Evolutionary conservation across 2,113 vertebrate genomes (phyloP).

Genomic region (Alethe castanea): DNA sequence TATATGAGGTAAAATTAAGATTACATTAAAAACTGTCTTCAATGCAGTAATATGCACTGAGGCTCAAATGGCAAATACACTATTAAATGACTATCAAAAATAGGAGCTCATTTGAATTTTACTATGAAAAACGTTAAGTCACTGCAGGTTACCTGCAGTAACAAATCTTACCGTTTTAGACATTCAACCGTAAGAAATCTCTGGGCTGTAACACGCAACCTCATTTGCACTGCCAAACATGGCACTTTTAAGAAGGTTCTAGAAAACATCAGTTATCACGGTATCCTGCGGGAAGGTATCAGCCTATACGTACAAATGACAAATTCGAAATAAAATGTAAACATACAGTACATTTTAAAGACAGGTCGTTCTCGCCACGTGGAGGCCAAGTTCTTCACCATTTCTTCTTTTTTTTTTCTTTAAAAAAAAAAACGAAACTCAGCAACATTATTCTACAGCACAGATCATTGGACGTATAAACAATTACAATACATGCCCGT

Average conservation of each 20-base stretch:
- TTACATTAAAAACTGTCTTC: slow-evolving; percentile 92
- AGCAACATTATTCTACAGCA: slow-evolving; percentile 74
- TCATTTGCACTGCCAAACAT: slow-evolving; percentile 78
- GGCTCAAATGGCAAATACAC: slow-evolving; percentile 89
- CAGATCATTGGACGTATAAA: slow-evolving; percentile 75
- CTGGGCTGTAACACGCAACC: slow-evolving; percentile 75
- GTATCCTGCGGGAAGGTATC: slow-evolving; percentile 61
- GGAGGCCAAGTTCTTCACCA: slow-evolving; percentile 66
- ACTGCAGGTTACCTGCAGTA: slow-evolving; percentile 65
- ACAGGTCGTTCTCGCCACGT: slow-evolving; percentile 64
- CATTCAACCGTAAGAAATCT: slow-evolving; percentile 79
- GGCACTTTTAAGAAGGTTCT: slow-evolving; percentile 77
- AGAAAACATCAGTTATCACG: slow-evolving; percentile 72
- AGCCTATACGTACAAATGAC: slow-evolving; percentile 65
- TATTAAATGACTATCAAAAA: slow-evolving; percentile 97
- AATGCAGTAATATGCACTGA: slow-evolving; percentile 79
- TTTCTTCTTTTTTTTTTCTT: slow-evolving; percentile 58
- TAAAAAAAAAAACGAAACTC: slow-evolving; percentile 31
- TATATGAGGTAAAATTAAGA: slow-evolving; percentile 99
- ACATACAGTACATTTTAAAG: slow-evolving; percentile 77
- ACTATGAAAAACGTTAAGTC: slow-evolving; percentile 81
- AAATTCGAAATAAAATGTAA: slow-evolving; percentile 75
- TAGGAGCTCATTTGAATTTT: slow-evolving; percentile 83
- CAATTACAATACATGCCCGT: slow-evolving; percentile 80
- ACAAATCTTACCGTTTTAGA: slow-evolving; percentile 74